Evolutionary conservation across 1,140 invertebrate genomes (phyloP), one percentile per base, ranked within the genome.

Genomic region (Hylyphantes graminicola): DNA sequence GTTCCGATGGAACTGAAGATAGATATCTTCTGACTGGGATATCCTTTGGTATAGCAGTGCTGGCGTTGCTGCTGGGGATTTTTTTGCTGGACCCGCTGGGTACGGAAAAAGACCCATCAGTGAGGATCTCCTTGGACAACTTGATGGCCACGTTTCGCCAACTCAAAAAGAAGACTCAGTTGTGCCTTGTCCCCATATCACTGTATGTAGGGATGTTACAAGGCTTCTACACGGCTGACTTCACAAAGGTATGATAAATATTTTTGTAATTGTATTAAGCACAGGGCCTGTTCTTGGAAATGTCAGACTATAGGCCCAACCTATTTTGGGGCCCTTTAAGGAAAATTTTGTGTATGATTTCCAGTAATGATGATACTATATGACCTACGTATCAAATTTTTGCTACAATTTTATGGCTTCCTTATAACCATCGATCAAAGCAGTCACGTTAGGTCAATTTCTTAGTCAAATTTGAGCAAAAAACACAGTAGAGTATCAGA

Each of bases 151-250:
- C 74, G 7, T 10, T 76, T 2, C 15, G 17, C 51, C 55, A 76
- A 17, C 63, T 21, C 15, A 76, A 63, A 50, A 54, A 59, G n/a
- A n/a, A 13, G 17, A 57, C 61, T 17, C 74, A 64, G 13, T 10
- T 17, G 7, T 15, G 9, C 0, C 48, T 76, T 11, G 53, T 76
- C 8, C 10, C 48, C 0, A 63, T 76, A 51, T 63, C 74, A 0
- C n/a, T 76, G 3, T 76, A 76, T 51, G 13, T 63, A 51, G 74
- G 74, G 21, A 63, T 76, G 59, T 50, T 76, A 7, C 57, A 76
- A 76, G 74, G 74, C 61, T 76, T 76, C 55, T 76, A 63, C n/a
- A 76, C 59, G 11, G 59, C 57, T 15, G 74, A 76, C 12, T 76
- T 76, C 15, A 76, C 74, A 12, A 76, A 76, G 59, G 74, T 76